Evolutionary conservation across 2,797 vertebrate species (phyloP).

Genomic region (Delichon dasypus): DNA sequence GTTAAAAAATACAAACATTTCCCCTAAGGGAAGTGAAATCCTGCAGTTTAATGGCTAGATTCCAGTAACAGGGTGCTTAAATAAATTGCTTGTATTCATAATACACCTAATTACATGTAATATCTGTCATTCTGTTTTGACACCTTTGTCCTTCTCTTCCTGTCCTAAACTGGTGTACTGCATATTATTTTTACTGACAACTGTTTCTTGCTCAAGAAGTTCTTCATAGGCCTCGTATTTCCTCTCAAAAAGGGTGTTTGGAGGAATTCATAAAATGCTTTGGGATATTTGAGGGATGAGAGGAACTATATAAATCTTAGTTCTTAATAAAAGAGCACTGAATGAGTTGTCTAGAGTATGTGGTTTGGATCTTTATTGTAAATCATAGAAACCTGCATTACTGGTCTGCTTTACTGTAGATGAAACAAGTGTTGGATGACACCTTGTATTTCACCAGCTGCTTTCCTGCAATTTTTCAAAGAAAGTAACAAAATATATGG

Average conservation of each 20-base stretch:
- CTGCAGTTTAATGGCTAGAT: background rate
- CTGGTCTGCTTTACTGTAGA: conserved; percentile 7
- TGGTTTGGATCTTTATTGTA: background rate
- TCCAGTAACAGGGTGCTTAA: background rate
- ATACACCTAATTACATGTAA: background rate
- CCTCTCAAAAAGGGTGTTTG: background rate
- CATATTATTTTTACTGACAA: background rate
- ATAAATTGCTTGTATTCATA: background rate
- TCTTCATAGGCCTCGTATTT: background rate
- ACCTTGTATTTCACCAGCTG: conserved; percentile 47
- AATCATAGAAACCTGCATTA: conserved; percentile 43
- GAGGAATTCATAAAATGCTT: conserved; percentile 6
- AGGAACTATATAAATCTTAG: conserved; percentile 17
- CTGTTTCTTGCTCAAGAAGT: background rate
- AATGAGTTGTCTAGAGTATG: conserved; percentile 27
- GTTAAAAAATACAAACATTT: background rate
- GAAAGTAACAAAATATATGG: conserved; percentile 35
- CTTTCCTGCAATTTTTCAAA: conserved; percentile 37
- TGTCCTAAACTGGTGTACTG: background rate
- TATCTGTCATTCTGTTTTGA: background rate
- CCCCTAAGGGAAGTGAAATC: background rate
- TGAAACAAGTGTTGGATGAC: conserved; percentile 35
- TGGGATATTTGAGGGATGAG: background rate
- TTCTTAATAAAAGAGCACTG: conserved; percentile 11
- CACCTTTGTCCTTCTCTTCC: background rate